phyloP scores from a whole-genome alignment of 2,113 vertebrate genomes.

The Clarias magur region DNA sequence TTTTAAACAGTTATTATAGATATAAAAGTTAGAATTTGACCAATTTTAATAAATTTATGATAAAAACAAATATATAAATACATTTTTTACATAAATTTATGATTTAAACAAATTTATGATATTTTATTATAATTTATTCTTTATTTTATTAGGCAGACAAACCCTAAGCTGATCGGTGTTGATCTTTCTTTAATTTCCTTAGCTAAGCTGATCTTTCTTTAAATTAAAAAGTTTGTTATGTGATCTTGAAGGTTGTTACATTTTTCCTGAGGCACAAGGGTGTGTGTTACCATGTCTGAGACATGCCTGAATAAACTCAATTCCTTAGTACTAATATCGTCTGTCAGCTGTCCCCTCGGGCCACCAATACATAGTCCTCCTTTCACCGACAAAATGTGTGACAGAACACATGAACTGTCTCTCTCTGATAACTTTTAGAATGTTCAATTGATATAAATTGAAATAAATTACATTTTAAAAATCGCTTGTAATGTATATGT shows the following conservation, averaged over 20 bases:
- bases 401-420: constrained; percentile 24
- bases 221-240: constrained; percentile 58
- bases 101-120: no score
- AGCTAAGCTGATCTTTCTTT: neutral
- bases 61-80: no score
- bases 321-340: constrained; percentile 53
- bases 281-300: constrained; percentile 58
- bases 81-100: no score
- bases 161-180: constrained; percentile 6
- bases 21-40: constrained; percentile 41
- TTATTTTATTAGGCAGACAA: constrained; percentile 56
- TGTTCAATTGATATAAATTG: neutral
- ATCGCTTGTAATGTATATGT: neutral
- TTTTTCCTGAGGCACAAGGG: constrained; percentile 46
- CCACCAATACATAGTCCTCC: constrained; percentile 54
- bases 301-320: constrained; percentile 63
- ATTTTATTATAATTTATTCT: no score
- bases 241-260: constrained; percentile 53
- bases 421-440: constrained; percentile 37
- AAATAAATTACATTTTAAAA: neutral
- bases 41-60: constrained; percentile 52
- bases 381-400: constrained; percentile 46
- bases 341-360: constrained; percentile 61
- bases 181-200: no score
- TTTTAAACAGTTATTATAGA: neutral